A percentile compares a stretch with the other conserved stretches of the same genome.
These are phyloP conservation scores for Thalassaphorura encarpata DNA, from an alignment of 1,140 invertebrate species.

Conservation along the genomic window DNA sequence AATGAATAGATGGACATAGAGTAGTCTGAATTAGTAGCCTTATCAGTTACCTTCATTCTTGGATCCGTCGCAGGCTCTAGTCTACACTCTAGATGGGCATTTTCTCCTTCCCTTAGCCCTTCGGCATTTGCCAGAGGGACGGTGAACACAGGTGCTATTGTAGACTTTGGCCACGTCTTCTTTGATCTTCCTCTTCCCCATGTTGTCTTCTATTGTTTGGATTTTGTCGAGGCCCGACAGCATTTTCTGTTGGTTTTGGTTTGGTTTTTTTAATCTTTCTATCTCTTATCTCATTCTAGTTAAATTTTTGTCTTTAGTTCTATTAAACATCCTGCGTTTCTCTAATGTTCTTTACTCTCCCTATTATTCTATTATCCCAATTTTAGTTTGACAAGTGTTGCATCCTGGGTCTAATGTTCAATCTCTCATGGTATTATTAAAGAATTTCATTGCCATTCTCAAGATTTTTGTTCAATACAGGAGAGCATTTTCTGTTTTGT, in stretches of 20 bases:
- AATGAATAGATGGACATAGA: too few relatives aligned
- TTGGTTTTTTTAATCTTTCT: conserved; percentile 35
- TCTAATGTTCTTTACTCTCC: too few relatives aligned
- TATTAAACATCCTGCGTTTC: too few relatives aligned
- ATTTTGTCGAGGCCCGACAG: conserved; percentile 85
- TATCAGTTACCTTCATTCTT: conserved; percentile 54
- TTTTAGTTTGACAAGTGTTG: too few relatives aligned
- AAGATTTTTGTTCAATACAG: too few relatives aligned
- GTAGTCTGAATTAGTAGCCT: conserved; percentile 31
- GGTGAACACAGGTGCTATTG: conserved; percentile 81
- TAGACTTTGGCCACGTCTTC: conserved; percentile 45
- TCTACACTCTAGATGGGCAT: conserved; percentile 87
- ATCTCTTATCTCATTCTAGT: not conserved
- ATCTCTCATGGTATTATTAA: too few relatives aligned
- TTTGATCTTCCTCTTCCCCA: conserved; percentile 59
- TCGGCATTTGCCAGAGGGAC: conserved; percentile 78
- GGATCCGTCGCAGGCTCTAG: conserved; percentile 88
- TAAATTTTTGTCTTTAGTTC: too few relatives aligned
- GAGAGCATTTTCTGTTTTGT: too few relatives aligned
- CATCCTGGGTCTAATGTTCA: too few relatives aligned
- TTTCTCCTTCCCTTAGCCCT: conserved; percentile 76
- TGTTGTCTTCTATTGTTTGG: conserved; percentile 79
- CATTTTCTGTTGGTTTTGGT: conserved; percentile 82
- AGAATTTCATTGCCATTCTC: too few relatives aligned
- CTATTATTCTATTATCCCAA: too few relatives aligned